Conservation (phyloP, 1,140 invertebrate genomes). For the Linepithema humile region DNA sequence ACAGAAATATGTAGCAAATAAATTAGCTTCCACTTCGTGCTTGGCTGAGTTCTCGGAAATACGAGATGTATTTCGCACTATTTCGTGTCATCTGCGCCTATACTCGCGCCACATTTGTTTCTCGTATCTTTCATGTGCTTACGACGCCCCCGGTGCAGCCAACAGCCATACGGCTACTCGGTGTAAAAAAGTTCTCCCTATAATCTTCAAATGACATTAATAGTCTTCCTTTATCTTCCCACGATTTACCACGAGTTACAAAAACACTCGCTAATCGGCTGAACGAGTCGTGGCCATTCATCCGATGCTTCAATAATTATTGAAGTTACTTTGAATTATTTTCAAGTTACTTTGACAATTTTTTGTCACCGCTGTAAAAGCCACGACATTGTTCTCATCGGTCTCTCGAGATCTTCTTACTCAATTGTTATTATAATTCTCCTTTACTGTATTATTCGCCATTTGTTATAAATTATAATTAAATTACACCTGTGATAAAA, state of each 20-base stretch:
- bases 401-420: neutral
- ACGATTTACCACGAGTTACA: conserved; percentile 5
- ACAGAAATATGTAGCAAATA: conserved; percentile 4
- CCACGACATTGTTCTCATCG: neutral
- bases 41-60: neutral
- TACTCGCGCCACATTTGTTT: conserved; percentile 23
- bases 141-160: neutral
- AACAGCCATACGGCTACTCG: conserved; percentile 4
- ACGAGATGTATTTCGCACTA: neutral
- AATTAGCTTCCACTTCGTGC: neutral
- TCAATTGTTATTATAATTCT: conserved; percentile 6
- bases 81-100: neutral
- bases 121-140: neutral
- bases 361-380: too few relatives aligned
- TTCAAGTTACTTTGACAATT: too few relatives aligned
- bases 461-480: too few relatives aligned
- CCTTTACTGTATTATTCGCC: neutral
- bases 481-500: too few relatives aligned
- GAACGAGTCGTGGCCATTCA: neutral
- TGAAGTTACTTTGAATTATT: neutral
- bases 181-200: conserved; percentile 14
- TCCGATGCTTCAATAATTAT: conserved; percentile 33
- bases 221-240: conserved; percentile 31
- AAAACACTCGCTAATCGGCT: neutral
- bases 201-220: conserved; percentile 24